phyloP scores from a whole-genome alignment of 2,888 invertebrate species.

The Megalurothrips usitatus region DNA sequence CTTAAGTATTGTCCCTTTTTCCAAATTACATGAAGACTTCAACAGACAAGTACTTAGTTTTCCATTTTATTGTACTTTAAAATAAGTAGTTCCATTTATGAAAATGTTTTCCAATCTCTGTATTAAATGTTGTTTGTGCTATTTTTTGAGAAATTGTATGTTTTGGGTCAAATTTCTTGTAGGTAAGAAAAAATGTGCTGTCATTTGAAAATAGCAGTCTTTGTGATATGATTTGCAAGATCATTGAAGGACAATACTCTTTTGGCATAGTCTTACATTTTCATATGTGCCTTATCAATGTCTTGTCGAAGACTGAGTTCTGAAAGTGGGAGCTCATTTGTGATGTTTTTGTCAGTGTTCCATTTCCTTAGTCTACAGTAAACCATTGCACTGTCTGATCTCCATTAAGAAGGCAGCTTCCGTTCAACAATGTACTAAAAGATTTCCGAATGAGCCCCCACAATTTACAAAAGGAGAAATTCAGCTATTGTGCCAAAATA shows the following conservation, averaged over 20 bases:
- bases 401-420: no score
- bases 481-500: slow-evolving; percentile 25
- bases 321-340: neutral
- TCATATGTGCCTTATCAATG: neutral
- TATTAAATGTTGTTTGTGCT: neutral
- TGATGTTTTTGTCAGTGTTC: neutral
- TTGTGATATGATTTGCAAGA: slow-evolving; percentile 8
- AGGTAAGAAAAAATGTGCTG: neutral
- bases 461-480: neutral
- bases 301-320: neutral
- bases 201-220: neutral
- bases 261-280: neutral
- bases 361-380: neutral
- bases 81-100: neutral
- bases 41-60: slow-evolving; percentile 1
- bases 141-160: slow-evolving; percentile 15
- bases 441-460: no score
- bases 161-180: slow-evolving; percentile 6
- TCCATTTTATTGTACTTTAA: neutral
- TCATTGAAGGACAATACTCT: neutral
- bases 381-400: no score
- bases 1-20: neutral
- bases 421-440: no score
- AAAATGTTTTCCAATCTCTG: neutral
- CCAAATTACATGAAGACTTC: neutral